A percentile compares a stretch with the other conserved stretches of the same genome.
These are phyloP conservation scores for Girardinus metallicus DNA, from an alignment of 2,797 vertebrate species.

Conservation along the genomic window DNA sequence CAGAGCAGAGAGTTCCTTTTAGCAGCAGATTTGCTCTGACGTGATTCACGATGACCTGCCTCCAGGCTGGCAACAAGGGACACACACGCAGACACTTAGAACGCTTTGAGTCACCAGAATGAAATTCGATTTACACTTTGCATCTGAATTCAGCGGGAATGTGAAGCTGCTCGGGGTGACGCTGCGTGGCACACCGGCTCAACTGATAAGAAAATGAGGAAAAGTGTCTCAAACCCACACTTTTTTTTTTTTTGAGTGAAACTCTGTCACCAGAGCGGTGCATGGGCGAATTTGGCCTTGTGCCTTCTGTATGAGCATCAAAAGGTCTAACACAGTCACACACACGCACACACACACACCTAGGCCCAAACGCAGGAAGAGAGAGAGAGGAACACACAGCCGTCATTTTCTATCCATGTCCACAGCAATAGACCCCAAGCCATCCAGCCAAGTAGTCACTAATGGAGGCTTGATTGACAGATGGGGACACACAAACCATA, in stretches of 20 bases:
- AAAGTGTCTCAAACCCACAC: slow-evolving; percentile 14
- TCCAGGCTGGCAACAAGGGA: slow-evolving; percentile 40
- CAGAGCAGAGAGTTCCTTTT: slow-evolving; percentile 47
- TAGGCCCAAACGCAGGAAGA: slow-evolving; percentile 1
- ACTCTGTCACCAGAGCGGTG: slow-evolving; percentile 16
- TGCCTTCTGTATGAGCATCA: background rate
- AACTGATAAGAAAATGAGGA: slow-evolving; percentile 22
- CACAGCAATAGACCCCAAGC: slow-evolving; percentile 45
- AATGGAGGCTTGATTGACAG: slow-evolving; percentile 73
- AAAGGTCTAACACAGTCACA: slow-evolving; percentile 25
- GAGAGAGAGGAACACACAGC: slow-evolving; percentile 43
- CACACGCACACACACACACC: slow-evolving; percentile 5
- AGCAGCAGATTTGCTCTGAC: slow-evolving; percentile 64
- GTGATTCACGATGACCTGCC: slow-evolving; percentile 66
- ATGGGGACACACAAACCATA: slow-evolving; percentile 45
- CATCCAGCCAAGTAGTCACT: slow-evolving; percentile 58
- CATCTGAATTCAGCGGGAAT: slow-evolving; percentile 41
- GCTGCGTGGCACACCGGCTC: background rate
- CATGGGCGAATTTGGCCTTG: slow-evolving; percentile 13
- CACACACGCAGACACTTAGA: slow-evolving; percentile 40
- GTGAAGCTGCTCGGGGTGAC: background rate
- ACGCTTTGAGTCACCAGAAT: slow-evolving; percentile 38
- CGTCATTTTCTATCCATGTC: slow-evolving; percentile 64
- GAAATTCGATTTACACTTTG: slow-evolving; percentile 44
- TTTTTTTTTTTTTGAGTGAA: slow-evolving; percentile 8